Evolutionary conservation across 2,888 invertebrate genomes (phyloP), one percentile per base, ranked within the genome.

Genomic region (Phymatocera aterrima): DNA sequence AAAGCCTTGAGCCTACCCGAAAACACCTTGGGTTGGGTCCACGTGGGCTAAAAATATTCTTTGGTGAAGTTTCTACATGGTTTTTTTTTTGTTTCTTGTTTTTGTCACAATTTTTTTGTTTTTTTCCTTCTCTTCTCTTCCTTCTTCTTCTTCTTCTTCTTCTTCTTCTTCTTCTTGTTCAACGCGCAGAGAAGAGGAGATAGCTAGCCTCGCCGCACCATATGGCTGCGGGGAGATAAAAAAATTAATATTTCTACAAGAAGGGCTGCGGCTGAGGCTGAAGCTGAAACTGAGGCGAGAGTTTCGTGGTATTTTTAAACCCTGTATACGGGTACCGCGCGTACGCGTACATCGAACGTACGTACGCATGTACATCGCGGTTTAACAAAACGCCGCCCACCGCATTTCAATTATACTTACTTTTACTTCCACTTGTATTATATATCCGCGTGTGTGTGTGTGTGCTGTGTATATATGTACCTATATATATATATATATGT

Each of bases 201-300:
- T 83, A 82, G 79, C 82, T 37, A 80, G 83, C 82, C 82, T 84
- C 83, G 54, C 48, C 84, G 86, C 84, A 84, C 87, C 87, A 87
- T 87, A 85, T 87, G 87, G 86, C 84, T 83, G 81, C 79, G 85
- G 82, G 84, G 83, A 86, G 85, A 87, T 87, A 87, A 85, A 87
- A 83, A 84, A 81, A 80, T 82, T 82, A 81, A 82, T 82, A 83
- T 86, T 86, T 86, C 81, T 83, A 84, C 81, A 60, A 75, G 75
- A 75, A 75, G 75, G 75, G 75, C 75, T 75, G n/a, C n/a, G n/a
- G n/a, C n/a, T n/a, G n/a, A n/a, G n/a, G n/a, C n/a, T n/a, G n/a
- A n/a, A n/a, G n/a, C n/a, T n/a, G n/a, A n/a, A n/a, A n/a, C n/a
- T n/a, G 75, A 75, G 72, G 24, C 75, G 18, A 54, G 60, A 60